Evolutionary conservation across 2,888 invertebrate species (phyloP).

Genomic region (Cynaeus angustus): DNA sequence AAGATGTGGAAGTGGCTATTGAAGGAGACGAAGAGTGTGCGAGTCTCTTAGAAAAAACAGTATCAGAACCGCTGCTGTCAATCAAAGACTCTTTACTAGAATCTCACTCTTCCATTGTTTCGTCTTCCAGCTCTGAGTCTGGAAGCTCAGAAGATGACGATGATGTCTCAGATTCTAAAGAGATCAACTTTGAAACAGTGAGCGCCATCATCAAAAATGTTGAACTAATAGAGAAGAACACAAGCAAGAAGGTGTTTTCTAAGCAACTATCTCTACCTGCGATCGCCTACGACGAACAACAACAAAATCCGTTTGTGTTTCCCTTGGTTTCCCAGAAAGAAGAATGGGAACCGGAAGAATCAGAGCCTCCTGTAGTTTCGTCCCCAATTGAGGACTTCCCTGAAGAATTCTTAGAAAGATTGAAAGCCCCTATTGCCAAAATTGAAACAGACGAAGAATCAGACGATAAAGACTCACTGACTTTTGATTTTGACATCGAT

Average conservation of each 20-base stretch:
- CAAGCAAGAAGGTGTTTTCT: slow-evolving; percentile 49
- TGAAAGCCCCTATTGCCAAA: slow-evolving; percentile 28
- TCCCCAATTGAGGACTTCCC: slow-evolving; percentile 12
- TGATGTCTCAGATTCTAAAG: slow-evolving; percentile 62
- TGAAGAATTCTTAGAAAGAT: slow-evolving; percentile 14
- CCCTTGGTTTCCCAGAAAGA: neutral
- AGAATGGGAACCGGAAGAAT: neutral
- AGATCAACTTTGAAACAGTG: slow-evolving; percentile 73
- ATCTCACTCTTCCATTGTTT: slow-evolving; percentile 51
- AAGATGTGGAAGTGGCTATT: slow-evolving; percentile 34
- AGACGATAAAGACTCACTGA: slow-evolving; percentile 9
- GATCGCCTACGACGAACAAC: slow-evolving; percentile 41
- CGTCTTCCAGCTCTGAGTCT: slow-evolving; percentile 60
- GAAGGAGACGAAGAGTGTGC: slow-evolving; percentile 56
- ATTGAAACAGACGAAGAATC: slow-evolving; percentile 38
- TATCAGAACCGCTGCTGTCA: slow-evolving; percentile 56
- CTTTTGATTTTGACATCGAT: neutral
- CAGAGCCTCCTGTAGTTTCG: neutral
- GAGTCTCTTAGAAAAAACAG: slow-evolving; percentile 57
- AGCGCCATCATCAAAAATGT: slow-evolving; percentile 76
- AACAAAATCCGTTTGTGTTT: slow-evolving; percentile 28
- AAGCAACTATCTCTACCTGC: slow-evolving; percentile 61
- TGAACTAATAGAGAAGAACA: slow-evolving; percentile 58
- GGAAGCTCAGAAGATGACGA: slow-evolving; percentile 66
- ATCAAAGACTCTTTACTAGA: slow-evolving; percentile 27